phyloP scores from a whole-genome alignment of 2,888 invertebrate species.

The Callimorpha dominula region DNA sequence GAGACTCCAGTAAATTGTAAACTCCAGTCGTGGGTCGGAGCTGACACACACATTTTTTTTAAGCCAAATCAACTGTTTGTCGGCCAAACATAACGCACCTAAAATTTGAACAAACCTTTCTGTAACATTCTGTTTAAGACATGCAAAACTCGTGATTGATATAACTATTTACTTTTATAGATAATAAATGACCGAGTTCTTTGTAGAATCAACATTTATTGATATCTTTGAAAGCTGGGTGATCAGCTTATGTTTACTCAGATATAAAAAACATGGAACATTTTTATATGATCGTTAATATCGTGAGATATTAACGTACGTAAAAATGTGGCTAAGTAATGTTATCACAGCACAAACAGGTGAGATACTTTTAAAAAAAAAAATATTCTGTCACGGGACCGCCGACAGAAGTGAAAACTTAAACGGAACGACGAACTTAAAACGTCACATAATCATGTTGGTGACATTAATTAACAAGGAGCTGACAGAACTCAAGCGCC shows the following conservation, averaged over 20 bases:
- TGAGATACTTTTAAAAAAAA: background rate
- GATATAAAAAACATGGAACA: background rate
- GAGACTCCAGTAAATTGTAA: too few relatives aligned
- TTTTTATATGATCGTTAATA: background rate
- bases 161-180: constrained; percentile 4
- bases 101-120: background rate
- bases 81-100: too few relatives aligned
- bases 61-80: too few relatives aligned
- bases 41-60: too few relatives aligned
- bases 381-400: too few relatives aligned
- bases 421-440: too few relatives aligned
- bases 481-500: too few relatives aligned
- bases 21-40: too few relatives aligned
- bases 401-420: too few relatives aligned
- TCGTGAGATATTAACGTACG: background rate
- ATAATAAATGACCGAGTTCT: constrained; percentile 9
- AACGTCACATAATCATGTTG: too few relatives aligned
- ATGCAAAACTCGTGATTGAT: constrained; percentile 5
- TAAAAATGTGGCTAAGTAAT: background rate
- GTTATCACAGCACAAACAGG: background rate
- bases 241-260: background rate
- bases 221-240: constrained; percentile 2
- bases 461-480: too few relatives aligned
- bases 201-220: background rate
- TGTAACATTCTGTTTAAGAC: background rate